Evolutionary conservation across 2,888 invertebrate genomes (phyloP).

Genomic region (Athalia cordata): DNA sequence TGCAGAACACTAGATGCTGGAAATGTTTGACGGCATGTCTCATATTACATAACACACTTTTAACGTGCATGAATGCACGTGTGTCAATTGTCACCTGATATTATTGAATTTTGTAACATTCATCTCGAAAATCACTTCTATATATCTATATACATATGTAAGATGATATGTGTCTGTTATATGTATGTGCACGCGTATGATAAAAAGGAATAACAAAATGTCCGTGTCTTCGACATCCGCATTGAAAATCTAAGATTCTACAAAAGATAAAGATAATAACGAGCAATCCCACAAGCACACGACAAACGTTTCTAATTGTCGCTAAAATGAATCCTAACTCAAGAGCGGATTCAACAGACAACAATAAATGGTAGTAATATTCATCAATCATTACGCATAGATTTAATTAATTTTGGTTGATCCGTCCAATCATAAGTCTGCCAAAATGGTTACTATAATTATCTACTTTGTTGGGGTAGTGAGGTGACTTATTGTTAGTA

Average conservation of each 20-base stretch:
- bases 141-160: not conserved
- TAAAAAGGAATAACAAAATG: not conserved
- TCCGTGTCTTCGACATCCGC: not conserved
- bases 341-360: not conserved
- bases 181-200: not conserved
- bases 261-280: not conserved
- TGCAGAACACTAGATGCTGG: too few species aligned
- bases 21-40: too few species aligned
- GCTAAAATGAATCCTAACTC: conserved; percentile 8
- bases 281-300: not conserved
- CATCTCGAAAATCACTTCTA: not conserved
- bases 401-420: too few species aligned
- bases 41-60: too few species aligned
- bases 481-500: too few species aligned
- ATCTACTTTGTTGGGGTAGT: too few species aligned
- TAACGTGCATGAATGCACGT: too few species aligned
- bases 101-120: not conserved
- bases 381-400: too few species aligned
- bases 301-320: not conserved
- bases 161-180: not conserved
- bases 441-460: too few species aligned
- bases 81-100: conserved; percentile 5
- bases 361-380: not conserved
- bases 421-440: too few species aligned
- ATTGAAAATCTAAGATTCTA: not conserved